Evolutionary conservation across 2,113 vertebrate species (phyloP).

Genomic region (Paradisaea rubra): DNA sequence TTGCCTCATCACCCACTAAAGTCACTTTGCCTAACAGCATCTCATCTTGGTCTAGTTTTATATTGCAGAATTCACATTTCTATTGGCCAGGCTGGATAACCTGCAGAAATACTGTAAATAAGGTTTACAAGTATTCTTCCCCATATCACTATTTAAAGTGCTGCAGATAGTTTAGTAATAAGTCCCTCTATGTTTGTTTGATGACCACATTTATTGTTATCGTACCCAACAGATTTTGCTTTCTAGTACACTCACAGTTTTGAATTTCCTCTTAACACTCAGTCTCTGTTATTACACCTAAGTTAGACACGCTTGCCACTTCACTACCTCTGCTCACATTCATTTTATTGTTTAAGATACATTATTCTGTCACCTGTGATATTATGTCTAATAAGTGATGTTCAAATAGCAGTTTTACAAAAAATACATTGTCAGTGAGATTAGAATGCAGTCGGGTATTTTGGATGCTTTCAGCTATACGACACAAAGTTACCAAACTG

Average conservation of each 20-base stretch:
- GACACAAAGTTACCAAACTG: neutral
- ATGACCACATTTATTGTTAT: slow-evolving; percentile 34
- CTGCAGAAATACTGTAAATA: slow-evolving; percentile 11
- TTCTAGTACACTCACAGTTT: neutral
- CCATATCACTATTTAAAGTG: neutral
- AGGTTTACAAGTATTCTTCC: slow-evolving; percentile 1
- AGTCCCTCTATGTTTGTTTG: slow-evolving; percentile 20
- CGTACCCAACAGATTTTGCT: slow-evolving; percentile 7
- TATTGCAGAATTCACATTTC: neutral
- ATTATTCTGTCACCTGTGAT: neutral
- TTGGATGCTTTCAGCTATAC: neutral
- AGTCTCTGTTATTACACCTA: neutral
- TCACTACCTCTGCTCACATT: neutral
- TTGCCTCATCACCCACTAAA: neutral
- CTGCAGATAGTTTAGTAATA: slow-evolving; percentile 15
- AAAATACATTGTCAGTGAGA: neutral
- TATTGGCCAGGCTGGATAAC: neutral
- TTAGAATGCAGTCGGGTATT: neutral
- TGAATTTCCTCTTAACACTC: neutral
- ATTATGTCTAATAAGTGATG: neutral
- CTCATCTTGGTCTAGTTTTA: neutral
- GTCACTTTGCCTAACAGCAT: neutral
- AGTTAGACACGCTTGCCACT: neutral
- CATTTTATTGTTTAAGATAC: neutral
- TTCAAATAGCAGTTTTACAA: neutral